phyloP scores from a whole-genome alignment of 2,888 invertebrate genomes.

The Drosophila silvestris region DNA sequence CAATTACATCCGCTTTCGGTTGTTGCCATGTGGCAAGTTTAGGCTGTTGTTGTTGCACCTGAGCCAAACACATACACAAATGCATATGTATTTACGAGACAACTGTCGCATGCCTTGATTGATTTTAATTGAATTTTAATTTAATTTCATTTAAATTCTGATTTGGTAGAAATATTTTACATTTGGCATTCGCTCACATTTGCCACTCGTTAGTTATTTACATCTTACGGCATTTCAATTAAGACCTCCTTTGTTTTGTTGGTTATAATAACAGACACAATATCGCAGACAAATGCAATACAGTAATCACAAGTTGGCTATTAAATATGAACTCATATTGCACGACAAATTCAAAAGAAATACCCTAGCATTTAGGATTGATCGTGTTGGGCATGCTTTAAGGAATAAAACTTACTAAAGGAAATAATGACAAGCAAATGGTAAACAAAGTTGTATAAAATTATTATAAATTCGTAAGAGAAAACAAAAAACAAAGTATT shows the following conservation, averaged over 20 bases:
- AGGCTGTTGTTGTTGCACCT: slow-evolving; percentile 20
- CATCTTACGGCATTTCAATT: slow-evolving; percentile 70
- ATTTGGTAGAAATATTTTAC: slow-evolving; percentile 41
- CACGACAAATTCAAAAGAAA: neutral
- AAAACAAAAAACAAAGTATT: slow-evolving; percentile 34
- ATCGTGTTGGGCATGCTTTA: slow-evolving; percentile 4
- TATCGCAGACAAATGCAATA: slow-evolving; percentile 8
- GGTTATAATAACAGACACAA: slow-evolving; percentile 38
- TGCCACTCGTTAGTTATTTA: slow-evolving; percentile 29
- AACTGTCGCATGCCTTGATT: slow-evolving; percentile 49
- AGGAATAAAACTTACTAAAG: neutral
- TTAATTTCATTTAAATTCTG: slow-evolving; percentile 40
- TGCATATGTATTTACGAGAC: neutral
- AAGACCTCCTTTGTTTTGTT: slow-evolving; percentile 64
- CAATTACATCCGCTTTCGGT: slow-evolving; percentile 45
- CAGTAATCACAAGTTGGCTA: slow-evolving; percentile 12
- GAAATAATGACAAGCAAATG: neutral
- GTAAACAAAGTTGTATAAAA: slow-evolving; percentile 25
- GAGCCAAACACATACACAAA: neutral
- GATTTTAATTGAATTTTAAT: slow-evolving; percentile 70
- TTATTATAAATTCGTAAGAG: slow-evolving; percentile 24
- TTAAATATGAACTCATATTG: slow-evolving; percentile 1
- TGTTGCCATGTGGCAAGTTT: slow-evolving; percentile 31
- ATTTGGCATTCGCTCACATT: slow-evolving; percentile 20
- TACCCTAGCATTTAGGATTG: neutral